Evolutionary conservation across 2,113 vertebrate species (phyloP), one percentile per base, ranked within the genome.

Genomic region (Pseudorasbora parva): DNA sequence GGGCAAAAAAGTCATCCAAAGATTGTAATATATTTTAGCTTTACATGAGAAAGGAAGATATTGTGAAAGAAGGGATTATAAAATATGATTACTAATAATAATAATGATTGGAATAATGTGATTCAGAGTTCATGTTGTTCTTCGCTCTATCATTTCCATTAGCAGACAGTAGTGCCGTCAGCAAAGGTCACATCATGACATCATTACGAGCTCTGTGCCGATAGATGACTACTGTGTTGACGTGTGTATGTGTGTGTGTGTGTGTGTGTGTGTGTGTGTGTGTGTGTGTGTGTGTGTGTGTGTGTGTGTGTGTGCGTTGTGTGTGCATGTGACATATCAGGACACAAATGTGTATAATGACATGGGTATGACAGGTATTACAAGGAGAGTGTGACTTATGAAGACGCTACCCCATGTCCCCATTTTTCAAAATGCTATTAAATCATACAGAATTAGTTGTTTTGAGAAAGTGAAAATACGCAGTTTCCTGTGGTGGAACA

Each of bases 281-380:
- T 45, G 71, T 57, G 43, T 49, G 33, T 47, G 75, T 60, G 56
- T 56, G 10, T 75, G 8, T 69, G 59, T 57, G 49, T 71, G 60
- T 85, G 59, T 81, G 71, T 45, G 71, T 57, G 43, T 49, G 33
- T 47, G 75, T 60, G 56, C 45, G n/a, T n/a, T n/a, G n/a, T n/a
- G n/a, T n/a, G n/a, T n/a, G n/a, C n/a, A n/a, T n/a, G n/a, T n/a
- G n/a, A n/a, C n/a, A n/a, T n/a, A n/a, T n/a, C n/a, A n/a, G n/a
- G n/a, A n/a, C n/a, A n/a, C n/a, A n/a, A n/a, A n/a, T n/a, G n/a
- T n/a, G n/a, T n/a, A n/a, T n/a, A n/a, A n/a, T n/a, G n/a, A n/a
- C n/a, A n/a, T n/a, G n/a, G n/a, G n/a, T n/a, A n/a, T n/a, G n/a
- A n/a, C n/a, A n/a, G n/a, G n/a, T n/a, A n/a, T n/a, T n/a, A n/a